Percentiles rank a stretch among this genome's conserved stretches.
These are phyloP conservation scores for Stomatorhinus ivindoensis DNA, from an alignment of 2,113 vertebrate species.

Conservation along the genomic window DNA sequence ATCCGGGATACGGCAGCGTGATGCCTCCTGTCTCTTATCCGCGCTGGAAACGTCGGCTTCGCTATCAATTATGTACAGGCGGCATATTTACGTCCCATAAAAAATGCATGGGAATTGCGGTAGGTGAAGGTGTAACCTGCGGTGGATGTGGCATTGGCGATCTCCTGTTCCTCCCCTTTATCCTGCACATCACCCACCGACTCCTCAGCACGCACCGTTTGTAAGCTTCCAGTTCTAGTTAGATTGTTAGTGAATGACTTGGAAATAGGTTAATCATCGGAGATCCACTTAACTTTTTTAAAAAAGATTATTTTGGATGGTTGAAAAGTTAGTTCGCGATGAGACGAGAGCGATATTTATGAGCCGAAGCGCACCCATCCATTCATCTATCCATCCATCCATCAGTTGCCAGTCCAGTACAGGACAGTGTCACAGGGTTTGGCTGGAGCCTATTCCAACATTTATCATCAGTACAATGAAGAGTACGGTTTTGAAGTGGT, in stretches of 20 bases:
- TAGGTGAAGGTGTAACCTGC: background rate
- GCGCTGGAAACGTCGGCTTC: background rate
- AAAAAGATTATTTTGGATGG: background rate
- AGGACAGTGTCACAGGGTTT: background rate
- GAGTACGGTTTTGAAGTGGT: background rate
- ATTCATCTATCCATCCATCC: background rate
- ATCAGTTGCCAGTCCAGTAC: background rate
- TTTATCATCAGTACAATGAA: background rate
- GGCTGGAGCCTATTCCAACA: background rate
- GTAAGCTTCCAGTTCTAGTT: background rate
- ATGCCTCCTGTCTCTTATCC: background rate
- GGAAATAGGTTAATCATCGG: background rate
- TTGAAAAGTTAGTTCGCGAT: background rate
- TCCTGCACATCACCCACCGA: background rate
- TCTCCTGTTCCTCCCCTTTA: background rate
- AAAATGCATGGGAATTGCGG: background rate
- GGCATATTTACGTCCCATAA: background rate
- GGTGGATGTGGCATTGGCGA: background rate
- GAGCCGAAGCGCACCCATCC: background rate
- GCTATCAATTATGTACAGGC: background rate
- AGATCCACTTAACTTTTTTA: background rate
- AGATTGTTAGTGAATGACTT: background rate
- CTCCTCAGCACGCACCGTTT: background rate
- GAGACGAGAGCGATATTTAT: background rate
- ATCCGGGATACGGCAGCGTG: background rate